Percentiles rank a stretch among this genome's conserved stretches.
Evolutionary conservation across 2,797 vertebrate species (phyloP).

Genomic region (Tamandua tetradactyla): DNA sequence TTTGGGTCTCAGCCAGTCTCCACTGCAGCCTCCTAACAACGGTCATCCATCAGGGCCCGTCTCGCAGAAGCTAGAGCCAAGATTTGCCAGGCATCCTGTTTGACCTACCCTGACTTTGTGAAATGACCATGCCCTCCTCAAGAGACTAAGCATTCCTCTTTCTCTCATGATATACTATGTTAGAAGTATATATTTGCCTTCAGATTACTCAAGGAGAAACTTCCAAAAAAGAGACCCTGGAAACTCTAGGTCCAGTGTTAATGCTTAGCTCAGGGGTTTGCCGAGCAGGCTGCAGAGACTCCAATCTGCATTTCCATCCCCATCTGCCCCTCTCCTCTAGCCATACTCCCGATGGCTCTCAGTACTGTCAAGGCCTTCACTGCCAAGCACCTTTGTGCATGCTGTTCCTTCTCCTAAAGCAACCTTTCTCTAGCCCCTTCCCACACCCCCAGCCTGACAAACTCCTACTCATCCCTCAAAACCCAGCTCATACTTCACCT

Average conservation of each 20-base stretch:
- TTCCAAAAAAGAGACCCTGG: background rate
- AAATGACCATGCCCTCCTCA: background rate
- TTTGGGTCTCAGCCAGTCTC: background rate
- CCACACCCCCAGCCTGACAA: background rate
- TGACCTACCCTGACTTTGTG: background rate
- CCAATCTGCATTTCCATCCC: background rate
- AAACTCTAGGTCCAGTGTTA: background rate
- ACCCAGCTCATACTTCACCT: background rate
- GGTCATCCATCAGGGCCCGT: no score
- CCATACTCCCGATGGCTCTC: fast-evolving
- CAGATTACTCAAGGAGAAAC: background rate
- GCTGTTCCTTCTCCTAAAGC: background rate
- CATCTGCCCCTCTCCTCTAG: no score
- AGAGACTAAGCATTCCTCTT: background rate
- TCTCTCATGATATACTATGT: background rate
- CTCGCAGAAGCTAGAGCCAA: background rate
- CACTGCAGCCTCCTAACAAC: background rate
- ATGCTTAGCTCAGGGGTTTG: background rate
- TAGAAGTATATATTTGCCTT: background rate
- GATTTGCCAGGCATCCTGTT: background rate
- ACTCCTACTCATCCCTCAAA: conserved; percentile 35
- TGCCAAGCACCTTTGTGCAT: background rate
- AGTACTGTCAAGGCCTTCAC: background rate
- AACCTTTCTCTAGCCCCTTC: background rate
- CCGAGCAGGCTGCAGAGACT: background rate